A percentile compares a stretch with the other conserved stretches of the same genome.
phyloP scores from a whole-genome alignment of 2,888 invertebrate species.

The Bombylius major region DNA sequence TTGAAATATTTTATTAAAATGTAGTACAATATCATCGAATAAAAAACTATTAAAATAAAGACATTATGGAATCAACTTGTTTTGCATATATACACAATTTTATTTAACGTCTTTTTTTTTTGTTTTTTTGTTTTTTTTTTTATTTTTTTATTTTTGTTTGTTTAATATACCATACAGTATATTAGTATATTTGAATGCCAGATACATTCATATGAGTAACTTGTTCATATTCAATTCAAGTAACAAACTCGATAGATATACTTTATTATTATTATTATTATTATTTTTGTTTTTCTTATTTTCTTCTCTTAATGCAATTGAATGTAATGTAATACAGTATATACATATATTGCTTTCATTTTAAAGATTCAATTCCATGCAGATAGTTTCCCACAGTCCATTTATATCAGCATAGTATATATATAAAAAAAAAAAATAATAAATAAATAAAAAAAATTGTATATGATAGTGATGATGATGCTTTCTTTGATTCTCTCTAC shows the following conservation, averaged over 20 bases:
- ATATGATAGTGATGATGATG: neutral
- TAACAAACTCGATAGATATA: too few species aligned
- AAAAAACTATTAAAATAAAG: conserved; percentile 14
- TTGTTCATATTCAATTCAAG: too few species aligned
- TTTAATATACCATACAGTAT: too few species aligned
- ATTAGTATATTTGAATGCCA: too few species aligned
- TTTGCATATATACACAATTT: conserved; percentile 1
- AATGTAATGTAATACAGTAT: too few species aligned
- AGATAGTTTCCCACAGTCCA: neutral
- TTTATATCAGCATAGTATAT: neutral
- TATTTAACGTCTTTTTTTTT: neutral
- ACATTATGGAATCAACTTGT: conserved; percentile 9
- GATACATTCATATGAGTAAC: too few species aligned
- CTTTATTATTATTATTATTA: too few species aligned
- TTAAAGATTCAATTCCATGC: neutral
- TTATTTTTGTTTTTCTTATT: neutral
- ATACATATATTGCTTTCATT: neutral
- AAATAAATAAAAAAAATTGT: too few species aligned
- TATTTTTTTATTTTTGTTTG: too few species aligned
- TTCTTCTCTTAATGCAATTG: neutral
- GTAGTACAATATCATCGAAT: neutral
- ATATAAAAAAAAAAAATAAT: neutral
- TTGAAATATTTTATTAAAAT: too few species aligned
- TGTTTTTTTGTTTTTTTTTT: too few species aligned
- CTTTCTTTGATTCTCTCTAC: neutral